Evolutionary conservation across 1,140 invertebrate genomes (phyloP), one percentile per base, ranked within the genome.

Genomic region (Dinothrombium tinctorium): DNA sequence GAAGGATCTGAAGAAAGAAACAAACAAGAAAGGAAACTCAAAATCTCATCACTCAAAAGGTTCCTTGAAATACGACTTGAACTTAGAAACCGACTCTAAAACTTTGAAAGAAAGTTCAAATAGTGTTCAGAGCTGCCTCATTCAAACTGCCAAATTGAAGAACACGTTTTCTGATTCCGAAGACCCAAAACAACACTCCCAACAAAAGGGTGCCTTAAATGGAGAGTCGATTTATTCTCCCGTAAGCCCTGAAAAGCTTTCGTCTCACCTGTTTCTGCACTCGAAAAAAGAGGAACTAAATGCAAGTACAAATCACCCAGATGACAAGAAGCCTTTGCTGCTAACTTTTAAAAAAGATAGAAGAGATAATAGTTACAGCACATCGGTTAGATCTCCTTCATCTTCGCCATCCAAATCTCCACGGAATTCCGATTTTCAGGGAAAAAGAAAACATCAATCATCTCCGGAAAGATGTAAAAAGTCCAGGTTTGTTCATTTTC

Each of bases 1-100:
- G 24, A 23, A 42, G 39, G 24, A 9, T 36, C n/a, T n/a, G n/a
- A n/a, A 33, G 12, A 56, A 79, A 81, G 57, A 58, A 47, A 42
- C 48, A 35, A 20, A 12, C n/a, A 17, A 42, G 23, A 35, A 42
- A 23, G 12, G 41, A 11, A 14, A 14, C 2, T 11, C 5, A 36
- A 21, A 36, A 36, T n/a, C 33, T 20, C 28, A 40, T 29, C 28
- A 11, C 15, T n/a, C n/a, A n/a, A n/a, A n/a, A n/a, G n/a, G n/a
- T n/a, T n/a, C n/a, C n/a, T n/a, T n/a, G n/a, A n/a, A n/a, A n/a
- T n/a, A n/a, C n/a, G n/a, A n/a, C n/a, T n/a, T n/a, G n/a, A n/a
- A n/a, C 14, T 14, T 17, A 21, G 37, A 43, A 37, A 4, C 33
- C n/a, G 19, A 24, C 4, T 43, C 28, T n/a, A 47, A 19, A 23